These are phyloP conservation scores for Piaya cayana DNA, from an alignment of 2,113 vertebrate genomes.

Conservation along the genomic window DNA sequence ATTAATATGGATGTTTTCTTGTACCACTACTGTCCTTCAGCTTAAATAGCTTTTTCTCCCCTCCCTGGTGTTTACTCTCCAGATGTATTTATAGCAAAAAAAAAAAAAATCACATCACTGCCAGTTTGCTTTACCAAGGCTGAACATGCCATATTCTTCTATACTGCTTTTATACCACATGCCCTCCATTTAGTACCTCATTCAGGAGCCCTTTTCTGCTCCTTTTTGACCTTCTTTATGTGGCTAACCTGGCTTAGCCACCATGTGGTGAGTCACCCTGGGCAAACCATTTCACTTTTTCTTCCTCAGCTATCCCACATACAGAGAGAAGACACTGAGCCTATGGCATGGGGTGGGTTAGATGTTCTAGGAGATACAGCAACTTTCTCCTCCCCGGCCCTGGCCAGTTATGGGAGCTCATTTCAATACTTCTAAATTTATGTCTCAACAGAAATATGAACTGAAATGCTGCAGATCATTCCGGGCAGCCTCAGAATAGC, in stretches of 20 bases:
- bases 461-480: not conserved
- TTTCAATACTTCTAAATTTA: not conserved
- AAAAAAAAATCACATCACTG: not conserved
- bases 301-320: not conserved
- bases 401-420: not conserved
- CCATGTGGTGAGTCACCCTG: not conserved
- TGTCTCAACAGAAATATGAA: not conserved
- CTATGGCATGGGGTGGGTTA: not conserved
- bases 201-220: not conserved
- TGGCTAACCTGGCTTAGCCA: not conserved
- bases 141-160: not conserved
- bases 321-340: not conserved
- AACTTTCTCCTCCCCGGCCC: not conserved
- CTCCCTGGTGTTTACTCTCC: not conserved
- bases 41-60: not conserved
- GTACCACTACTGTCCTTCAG: not conserved
- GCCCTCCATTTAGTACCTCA: not conserved
- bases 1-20: not conserved
- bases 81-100: slow-evolving; percentile 27
- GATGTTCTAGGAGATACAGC: not conserved
- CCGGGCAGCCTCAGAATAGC: not conserved
- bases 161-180: not conserved
- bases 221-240: not conserved
- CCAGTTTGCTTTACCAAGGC: not conserved
- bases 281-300: not conserved